Conservation (phyloP, 53 echinoderm and acorn worm species). For the Hippasteria phrygiana region DNA sequence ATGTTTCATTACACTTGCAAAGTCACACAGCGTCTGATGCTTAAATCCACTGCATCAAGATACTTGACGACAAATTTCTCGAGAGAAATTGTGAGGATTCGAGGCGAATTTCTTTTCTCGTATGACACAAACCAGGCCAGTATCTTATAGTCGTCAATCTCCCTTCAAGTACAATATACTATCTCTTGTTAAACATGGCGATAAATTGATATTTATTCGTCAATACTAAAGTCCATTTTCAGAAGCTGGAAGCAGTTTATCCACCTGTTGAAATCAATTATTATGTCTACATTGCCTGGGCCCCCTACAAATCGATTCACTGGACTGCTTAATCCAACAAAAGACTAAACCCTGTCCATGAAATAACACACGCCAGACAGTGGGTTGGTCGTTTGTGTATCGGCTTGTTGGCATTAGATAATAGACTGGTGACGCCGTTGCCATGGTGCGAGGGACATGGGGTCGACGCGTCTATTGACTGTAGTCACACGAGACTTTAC, state of each 20-base stretch:
- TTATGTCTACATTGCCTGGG: background rate
- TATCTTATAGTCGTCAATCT: background rate
- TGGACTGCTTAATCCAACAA: background rate
- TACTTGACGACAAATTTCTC: too few species aligned
- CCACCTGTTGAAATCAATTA: background rate
- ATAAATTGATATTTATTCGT: background rate
- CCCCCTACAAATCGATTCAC: background rate
- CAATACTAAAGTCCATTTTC: background rate
- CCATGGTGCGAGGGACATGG: background rate
- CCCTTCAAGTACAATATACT: background rate
- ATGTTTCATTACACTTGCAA: too few species aligned
- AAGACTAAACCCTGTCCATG: background rate
- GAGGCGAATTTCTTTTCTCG: background rate
- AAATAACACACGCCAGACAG: background rate
- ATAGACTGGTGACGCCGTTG: conserved; percentile 11
- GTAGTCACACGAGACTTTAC: too few species aligned
- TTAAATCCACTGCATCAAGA: too few species aligned
- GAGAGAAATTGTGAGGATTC: background rate
- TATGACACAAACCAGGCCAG: background rate
- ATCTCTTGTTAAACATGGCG: background rate
- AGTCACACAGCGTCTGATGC: too few species aligned
- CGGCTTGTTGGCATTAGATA: background rate
- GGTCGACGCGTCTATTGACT: conserved; percentile 3
- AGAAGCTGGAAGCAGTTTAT: background rate
- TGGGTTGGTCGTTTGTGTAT: background rate